Base-by-base conservation (phyloP, 2,113 vertebrate genomes). In the Hypomesus transpacificus region DNA sequence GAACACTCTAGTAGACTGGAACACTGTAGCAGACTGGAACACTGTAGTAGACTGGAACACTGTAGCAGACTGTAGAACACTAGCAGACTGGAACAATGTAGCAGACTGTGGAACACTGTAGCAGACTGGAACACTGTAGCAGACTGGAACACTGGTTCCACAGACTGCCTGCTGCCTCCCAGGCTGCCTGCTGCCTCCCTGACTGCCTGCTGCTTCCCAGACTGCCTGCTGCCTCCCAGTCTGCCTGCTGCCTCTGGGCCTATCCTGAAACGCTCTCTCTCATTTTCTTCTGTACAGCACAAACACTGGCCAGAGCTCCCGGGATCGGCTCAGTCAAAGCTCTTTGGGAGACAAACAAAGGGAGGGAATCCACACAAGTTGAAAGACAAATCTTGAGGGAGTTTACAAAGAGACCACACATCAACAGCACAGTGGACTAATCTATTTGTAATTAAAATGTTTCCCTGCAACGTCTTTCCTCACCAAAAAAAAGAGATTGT, bases 381-480 rank as follows among this genome's bases (percentile, higher is more conserved):
- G 89, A 75, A 82, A 87, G 90, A 87, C 85, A 87, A 87, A 87
- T 87, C 79, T 86, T 69, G 68, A 79, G 77, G 69, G 73, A 89
- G 87, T 90, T 91, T 89, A 90, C 85, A 84, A 70, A 87, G 85
- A 89, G 90, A 90, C 91, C 91, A 91, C 90, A 90, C 91, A 91
- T 89, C 84, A 89, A 78, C 77, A 89, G 90, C 83, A 82, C 82
- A 89, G 87, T 54, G 79, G 77, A 82, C 75, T 83, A 83, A 89
- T 88, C 82, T 89, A 88, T 86, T 90, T 88, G 87, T 86, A 87
- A 92, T 89, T 89, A 89, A 89, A 85, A 82, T 68, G 79, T 87
- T 87, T 80, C 83, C 77, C 76, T 62, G 75, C 68, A 20, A 84
- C 79, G 84, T 89, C 80, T 78, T 84, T 66, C 72, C 77, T 75